A percentile compares a stretch with the other conserved stretches of the same genome.
phyloP scores from a whole-genome alignment of 1,140 invertebrate genomes.

The Euschistus heros region DNA sequence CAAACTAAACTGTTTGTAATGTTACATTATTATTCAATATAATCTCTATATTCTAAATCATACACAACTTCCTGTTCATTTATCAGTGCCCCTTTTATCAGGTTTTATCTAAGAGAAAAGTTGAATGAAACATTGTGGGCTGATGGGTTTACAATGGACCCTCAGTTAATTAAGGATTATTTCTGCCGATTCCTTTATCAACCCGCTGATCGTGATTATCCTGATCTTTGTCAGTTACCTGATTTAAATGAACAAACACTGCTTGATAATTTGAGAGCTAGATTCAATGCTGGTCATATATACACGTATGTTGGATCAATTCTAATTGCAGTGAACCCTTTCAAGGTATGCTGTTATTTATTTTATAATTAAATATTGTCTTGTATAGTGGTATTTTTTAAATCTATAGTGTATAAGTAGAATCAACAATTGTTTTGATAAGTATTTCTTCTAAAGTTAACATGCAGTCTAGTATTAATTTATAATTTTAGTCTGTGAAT shows the following conservation, averaged over 20 bases:
- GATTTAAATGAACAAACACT: constrained; percentile 90
- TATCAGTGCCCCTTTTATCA: constrained; percentile 32
- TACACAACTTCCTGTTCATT: neutral
- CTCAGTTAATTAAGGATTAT: constrained; percentile 79
- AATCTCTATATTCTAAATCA: neutral
- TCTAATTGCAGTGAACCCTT: constrained; percentile 84
- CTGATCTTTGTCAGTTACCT: constrained; percentile 88
- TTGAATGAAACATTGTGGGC: constrained; percentile 67
- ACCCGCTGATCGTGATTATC: constrained; percentile 80
- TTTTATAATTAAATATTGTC: neutral
- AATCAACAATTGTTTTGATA: too few species aligned
- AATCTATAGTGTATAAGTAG: neutral
- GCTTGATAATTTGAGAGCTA: constrained; percentile 76
- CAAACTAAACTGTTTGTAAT: neutral
- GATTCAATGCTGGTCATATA: constrained; percentile 85
- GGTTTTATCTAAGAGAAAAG: constrained; percentile 77
- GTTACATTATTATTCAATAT: neutral
- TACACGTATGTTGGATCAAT: constrained; percentile 96
- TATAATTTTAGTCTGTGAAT: too few species aligned
- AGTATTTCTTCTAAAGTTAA: neutral
- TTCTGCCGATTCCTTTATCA: constrained; percentile 85
- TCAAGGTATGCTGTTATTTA: constrained; percentile 40
- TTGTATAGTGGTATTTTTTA: neutral
- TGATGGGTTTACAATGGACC: constrained; percentile 78
- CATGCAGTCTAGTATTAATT: too few species aligned